Evolutionary conservation across 2,797 vertebrate species (phyloP).

Genomic region (Liasis olivaceus): DNA sequence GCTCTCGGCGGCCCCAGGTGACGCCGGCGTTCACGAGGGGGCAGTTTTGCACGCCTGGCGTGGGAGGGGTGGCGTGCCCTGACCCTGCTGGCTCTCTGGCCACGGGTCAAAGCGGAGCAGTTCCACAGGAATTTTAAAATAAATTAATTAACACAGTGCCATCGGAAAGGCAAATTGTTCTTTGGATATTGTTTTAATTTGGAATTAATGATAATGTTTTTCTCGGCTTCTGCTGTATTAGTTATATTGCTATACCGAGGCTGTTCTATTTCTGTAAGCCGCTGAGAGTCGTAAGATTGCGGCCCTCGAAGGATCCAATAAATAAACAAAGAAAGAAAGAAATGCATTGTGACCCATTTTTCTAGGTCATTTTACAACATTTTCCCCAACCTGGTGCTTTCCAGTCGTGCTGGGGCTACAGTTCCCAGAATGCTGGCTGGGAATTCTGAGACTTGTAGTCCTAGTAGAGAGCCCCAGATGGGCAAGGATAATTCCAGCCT

Average conservation of each 20-base stretch:
- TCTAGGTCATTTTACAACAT: not conserved
- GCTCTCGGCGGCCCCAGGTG: not conserved
- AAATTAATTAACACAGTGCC: not conserved
- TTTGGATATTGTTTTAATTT: not conserved
- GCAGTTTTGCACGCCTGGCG: not conserved
- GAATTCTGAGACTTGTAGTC: not conserved
- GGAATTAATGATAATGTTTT: not conserved
- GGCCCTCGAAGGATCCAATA: not conserved
- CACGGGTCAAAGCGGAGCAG: accelerated
- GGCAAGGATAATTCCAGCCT: not conserved
- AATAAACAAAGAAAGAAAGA: not conserved
- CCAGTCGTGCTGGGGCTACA: not conserved
- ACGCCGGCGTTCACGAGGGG: not conserved
- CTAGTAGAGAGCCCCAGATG: not conserved
- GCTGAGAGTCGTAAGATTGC: not conserved
- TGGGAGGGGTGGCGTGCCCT: not conserved
- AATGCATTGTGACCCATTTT: not conserved
- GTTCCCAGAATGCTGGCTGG: not conserved
- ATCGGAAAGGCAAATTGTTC: not conserved
- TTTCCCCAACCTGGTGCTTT: not conserved
- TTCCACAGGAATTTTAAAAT: not conserved
- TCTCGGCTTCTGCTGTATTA: not conserved
- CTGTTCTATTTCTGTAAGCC: not conserved
- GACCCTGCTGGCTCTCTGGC: not conserved
- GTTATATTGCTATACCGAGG: not conserved